Evolutionary conservation across 2,113 vertebrate species (phyloP), one percentile per base, ranked within the genome.

Genomic region (Lepus europaeus): DNA sequence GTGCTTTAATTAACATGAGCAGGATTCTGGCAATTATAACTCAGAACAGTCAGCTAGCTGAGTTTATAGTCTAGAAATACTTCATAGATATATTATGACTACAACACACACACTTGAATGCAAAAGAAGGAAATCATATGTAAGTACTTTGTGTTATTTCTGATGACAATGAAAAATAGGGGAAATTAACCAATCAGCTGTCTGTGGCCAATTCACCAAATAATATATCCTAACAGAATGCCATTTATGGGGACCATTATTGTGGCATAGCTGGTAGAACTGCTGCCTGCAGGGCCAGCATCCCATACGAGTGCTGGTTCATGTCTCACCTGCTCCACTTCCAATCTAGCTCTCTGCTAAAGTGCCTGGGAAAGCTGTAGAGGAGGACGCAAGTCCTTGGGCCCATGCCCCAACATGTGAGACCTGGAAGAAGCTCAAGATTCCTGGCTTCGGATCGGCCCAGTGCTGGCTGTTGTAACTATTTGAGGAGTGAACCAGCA

Each of bases 1-100:
- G 36, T 85, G 29, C 83, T 95, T 96, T 94, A 92, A 88, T 90
- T 87, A 96, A 93, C 29, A 82, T 11, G 89, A 95, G 13, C 1
- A 91, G 0, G 7, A 91, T 51, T 96, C 29, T 87, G 70, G 31
- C 0, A 95, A 95, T 79, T 92, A 53, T 22, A 25, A 76, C 51
- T 14, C 68, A 25, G 36, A 64, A 8, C 29, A 66, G 72, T 87
- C 77, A 69, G 56, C 33, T 93, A 64, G 13, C 3, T 87, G 68
- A 87, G 12, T 51, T 79, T 93, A 86, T 77, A 79, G 19, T 64
- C 10, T 59, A 33, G 3, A 56, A 0, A 13, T 17, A 56, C 72
- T 29, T 45, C 33, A 13, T 83, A 5, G 16, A 76, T 94, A 76
- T 82, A 59, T 88, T 87, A 56, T 23, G 61, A 76, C 66, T 73